These are phyloP conservation scores for Protonibea diacanthus DNA, from an alignment of 2,797 vertebrate genomes.

Conservation along the genomic window DNA sequence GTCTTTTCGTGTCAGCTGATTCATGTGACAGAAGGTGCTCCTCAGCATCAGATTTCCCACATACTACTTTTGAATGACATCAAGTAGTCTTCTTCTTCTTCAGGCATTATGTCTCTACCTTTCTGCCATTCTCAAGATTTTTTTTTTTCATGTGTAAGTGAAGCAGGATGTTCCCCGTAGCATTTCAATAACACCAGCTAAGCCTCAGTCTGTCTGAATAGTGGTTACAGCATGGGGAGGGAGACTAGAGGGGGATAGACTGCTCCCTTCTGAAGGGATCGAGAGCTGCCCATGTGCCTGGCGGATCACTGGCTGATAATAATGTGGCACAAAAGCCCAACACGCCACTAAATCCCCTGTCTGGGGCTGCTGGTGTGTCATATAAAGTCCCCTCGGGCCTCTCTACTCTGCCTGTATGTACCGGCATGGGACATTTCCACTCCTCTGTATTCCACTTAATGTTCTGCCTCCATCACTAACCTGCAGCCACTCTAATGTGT, in stretches of 20 bases:
- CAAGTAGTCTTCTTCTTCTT: conserved; percentile 23
- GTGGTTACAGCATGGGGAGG: conserved; percentile 59
- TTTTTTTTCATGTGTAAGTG: conserved; percentile 45
- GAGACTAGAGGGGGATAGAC: conserved; percentile 69
- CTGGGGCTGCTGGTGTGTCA: conserved; percentile 71
- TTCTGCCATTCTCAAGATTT: conserved; percentile 35
- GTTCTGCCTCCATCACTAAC: conserved; percentile 65
- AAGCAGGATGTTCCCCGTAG: conserved; percentile 53
- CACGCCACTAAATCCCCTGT: conserved; percentile 75
- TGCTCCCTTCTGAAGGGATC: conserved; percentile 69
- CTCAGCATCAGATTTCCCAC: conserved; percentile 11
- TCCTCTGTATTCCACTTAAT: conserved; percentile 69
- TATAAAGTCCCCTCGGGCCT: conserved; percentile 75
- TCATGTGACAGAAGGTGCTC: conserved; percentile 17
- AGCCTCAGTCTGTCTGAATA: conserved; percentile 68
- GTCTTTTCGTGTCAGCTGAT: conserved; percentile 23
- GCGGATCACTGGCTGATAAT: conserved; percentile 79
- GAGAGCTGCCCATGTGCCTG: conserved; percentile 73
- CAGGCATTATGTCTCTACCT: conserved; percentile 35
- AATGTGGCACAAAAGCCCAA: conserved; percentile 80
- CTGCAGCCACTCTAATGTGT: conserved; percentile 68
- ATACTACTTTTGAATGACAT: conserved; percentile 17
- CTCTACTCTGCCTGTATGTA: conserved; percentile 52
- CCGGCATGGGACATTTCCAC: conserved; percentile 62
- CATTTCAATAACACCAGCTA: conserved; percentile 73